A percentile compares a stretch with the other conserved stretches of the same genome.
Evolutionary conservation across 2,797 vertebrate species (phyloP).

Genomic region (Pelodytes ibericus): DNA sequence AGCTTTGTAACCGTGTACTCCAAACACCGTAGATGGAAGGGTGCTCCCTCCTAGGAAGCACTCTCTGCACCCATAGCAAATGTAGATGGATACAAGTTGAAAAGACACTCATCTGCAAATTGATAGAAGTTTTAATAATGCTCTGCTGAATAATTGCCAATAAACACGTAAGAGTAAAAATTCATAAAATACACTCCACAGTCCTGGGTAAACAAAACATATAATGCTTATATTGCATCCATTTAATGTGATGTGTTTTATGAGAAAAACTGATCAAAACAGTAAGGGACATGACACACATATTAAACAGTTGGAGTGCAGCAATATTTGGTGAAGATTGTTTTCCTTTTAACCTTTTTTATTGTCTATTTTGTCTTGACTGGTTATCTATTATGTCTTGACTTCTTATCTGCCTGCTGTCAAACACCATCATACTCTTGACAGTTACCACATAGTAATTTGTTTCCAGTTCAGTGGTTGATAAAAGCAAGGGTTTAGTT

Average conservation of each 20-base stretch:
- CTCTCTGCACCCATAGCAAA: no score
- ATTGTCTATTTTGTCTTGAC: conserved; percentile 46
- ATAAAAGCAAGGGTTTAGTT: conserved; percentile 54
- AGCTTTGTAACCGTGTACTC: no score
- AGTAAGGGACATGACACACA: not conserved
- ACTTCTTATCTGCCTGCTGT: conserved; percentile 54
- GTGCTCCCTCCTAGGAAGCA: no score
- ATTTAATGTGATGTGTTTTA: not conserved
- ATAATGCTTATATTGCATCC: not conserved
- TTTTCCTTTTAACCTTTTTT: conserved; percentile 49
- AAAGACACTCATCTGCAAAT: no score
- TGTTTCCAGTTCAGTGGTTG: conserved; percentile 57
- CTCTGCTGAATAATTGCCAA: no score
- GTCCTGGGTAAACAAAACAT: not conserved
- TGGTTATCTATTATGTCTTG: conserved; percentile 55
- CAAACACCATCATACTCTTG: conserved; percentile 54
- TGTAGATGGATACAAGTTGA: no score
- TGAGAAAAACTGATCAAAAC: not conserved
- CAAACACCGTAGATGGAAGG: no score
- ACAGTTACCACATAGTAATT: conserved; percentile 57
- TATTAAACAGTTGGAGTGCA: not conserved
- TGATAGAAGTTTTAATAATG: no score
- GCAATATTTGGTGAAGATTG: conserved; percentile 40
- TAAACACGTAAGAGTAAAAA: no score
- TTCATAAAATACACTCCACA: no score